These are phyloP conservation scores for Silurus meridionalis DNA, from an alignment of 2,113 vertebrate genomes.

Conservation along the genomic window DNA sequence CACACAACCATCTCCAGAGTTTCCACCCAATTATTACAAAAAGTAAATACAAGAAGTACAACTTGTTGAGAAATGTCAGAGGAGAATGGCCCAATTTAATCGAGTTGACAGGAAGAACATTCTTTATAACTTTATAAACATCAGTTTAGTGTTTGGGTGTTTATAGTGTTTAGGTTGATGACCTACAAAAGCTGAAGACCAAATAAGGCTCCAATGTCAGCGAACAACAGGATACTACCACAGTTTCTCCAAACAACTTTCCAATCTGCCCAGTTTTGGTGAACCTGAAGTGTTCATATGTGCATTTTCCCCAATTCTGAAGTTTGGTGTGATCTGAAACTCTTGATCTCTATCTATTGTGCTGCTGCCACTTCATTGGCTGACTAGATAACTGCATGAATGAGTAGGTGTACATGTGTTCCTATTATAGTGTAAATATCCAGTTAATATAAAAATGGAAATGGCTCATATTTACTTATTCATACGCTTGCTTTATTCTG, in stretches of 20 bases:
- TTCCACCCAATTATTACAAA: background rate
- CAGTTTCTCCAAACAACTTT: background rate
- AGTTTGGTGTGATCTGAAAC: background rate
- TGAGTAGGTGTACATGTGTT: background rate
- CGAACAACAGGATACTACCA: background rate
- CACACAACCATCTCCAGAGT: background rate
- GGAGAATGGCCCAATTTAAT: too few relatives aligned
- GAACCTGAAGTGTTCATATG: background rate
- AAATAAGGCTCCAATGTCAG: too few relatives aligned
- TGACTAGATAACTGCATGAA: background rate
- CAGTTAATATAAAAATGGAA: too few relatives aligned
- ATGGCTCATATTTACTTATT: too few relatives aligned
- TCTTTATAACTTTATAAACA: too few relatives aligned
- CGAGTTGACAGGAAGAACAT: too few relatives aligned
- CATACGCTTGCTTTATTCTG: too few relatives aligned
- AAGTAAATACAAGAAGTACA: too few relatives aligned
- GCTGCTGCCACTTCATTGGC: background rate
- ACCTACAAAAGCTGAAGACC: background rate
- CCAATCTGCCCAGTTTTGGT: background rate
- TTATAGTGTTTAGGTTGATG: background rate
- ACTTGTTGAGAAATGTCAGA: background rate
- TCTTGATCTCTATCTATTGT: background rate
- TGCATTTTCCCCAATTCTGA: background rate
- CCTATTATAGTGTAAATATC: background rate
- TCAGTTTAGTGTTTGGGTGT: too few relatives aligned